Conservation (phyloP, 2,888 invertebrate genomes). For the Schizaphis graminum region DNA sequence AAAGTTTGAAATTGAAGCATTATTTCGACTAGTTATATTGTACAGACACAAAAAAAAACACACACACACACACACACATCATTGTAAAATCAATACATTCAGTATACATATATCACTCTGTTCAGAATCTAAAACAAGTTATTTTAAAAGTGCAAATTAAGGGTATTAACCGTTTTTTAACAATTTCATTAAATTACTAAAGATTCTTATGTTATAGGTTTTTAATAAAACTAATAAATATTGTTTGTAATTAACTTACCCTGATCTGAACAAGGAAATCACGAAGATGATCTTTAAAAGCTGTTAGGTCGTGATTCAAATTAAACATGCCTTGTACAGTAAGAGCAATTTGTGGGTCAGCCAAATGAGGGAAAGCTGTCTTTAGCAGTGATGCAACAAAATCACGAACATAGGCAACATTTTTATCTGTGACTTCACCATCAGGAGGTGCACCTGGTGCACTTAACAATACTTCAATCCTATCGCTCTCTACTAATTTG, state of each 20-base stretch:
- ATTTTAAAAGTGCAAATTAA: neutral
- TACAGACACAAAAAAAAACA: too few relatives aligned
- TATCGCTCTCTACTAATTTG: conserved; percentile 90
- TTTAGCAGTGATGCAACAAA: conserved; percentile 94
- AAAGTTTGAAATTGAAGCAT: too few relatives aligned
- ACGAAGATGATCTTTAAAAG: conserved; percentile 98
- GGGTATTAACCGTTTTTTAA: neutral
- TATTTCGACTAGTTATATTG: too few relatives aligned
- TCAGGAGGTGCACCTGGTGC: conserved; percentile 84
- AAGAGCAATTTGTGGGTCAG: conserved; percentile 96
- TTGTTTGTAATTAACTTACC: conserved; percentile 75
- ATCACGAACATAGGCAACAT: conserved; percentile 87
- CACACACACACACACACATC: too few relatives aligned
- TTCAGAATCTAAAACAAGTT: too few relatives aligned
- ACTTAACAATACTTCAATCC: conserved; percentile 73
- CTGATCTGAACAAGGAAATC: conserved; percentile 99
- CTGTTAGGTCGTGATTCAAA: conserved; percentile 94
- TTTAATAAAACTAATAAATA: neutral
- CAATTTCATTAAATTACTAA: neutral
- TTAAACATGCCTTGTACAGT: conserved; percentile 98
- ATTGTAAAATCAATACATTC: too few relatives aligned
- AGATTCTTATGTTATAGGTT: neutral
- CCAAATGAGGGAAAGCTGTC: conserved; percentile 96
- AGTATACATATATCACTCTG: too few relatives aligned
- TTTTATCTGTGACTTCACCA: conserved; percentile 74